Base-by-base conservation (phyloP, 2,113 vertebrate genomes). In the Taxidea taxus region DNA sequence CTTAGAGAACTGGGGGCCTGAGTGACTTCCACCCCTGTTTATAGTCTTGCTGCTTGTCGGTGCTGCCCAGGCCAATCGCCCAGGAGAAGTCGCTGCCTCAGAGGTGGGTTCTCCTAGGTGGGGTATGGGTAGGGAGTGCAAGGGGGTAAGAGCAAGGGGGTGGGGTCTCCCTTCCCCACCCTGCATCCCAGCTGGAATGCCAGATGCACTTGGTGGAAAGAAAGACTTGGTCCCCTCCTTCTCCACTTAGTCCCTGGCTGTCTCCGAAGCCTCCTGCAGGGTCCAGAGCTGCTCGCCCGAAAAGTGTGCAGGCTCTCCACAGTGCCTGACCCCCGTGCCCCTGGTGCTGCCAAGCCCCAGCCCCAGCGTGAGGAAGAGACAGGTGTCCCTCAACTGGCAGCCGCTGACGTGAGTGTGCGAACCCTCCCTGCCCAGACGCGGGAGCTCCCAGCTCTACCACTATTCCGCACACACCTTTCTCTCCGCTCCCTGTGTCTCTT, bases 391-490 rank as follows among this genome's bases (percentile, higher is more conserved):
- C 44, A 98, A 91, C 92, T 98, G 98, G 98, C 98, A 98, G 75
- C 98, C 98, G 6, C 97, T 99, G 56, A 98, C 98, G 98, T 99
- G 93, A 98, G 98, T 98, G 93, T 66, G 23, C 2, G 0, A 34
- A 7, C 29, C 77, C 37, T 16, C 37, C 25, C 34, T 31, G 14
- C 0, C 37, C 54, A 37, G 60, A 5, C 13, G 15, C 9, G 0
- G 62, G 49, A n/a, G 37, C 49, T 44, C 25, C 83, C 34, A 18
- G 15, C n/a, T 34, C 12, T 1, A 0, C 29, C 20, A 47, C 12
- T 13, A 18, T 18, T 29, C 51, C 27, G 29, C 18, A 14, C 21
- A 51, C 29, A 42, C 39, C 37, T 47, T 37, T 58, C 78, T 58
- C 14, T 47, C 27, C 16, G 25, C 72, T 47, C 72, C 72, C 42